Conservation (phyloP, 2,113 vertebrate species). For the Melanotaenia duboulayi region DNA sequence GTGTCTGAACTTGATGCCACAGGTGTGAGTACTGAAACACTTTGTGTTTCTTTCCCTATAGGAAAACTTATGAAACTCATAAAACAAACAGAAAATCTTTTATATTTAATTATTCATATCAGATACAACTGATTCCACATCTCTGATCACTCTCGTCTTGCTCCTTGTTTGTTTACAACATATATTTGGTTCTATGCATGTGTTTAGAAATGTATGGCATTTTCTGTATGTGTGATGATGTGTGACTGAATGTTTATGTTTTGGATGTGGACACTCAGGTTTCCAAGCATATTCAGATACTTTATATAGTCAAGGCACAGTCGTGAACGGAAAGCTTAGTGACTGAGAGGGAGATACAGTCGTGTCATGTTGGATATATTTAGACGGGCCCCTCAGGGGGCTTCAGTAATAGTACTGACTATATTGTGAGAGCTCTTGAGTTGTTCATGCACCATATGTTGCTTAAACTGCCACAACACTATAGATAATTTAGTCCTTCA, state of each 20-base stretch:
- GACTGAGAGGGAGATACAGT: slow-evolving; percentile 41
- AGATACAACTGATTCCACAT: not conserved
- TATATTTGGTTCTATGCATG: not conserved
- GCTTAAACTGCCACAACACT: not conserved
- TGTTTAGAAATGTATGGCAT: not conserved
- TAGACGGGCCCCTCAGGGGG: slow-evolving; percentile 43
- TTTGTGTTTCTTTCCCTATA: not conserved
- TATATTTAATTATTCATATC: not conserved
- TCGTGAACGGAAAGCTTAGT: slow-evolving; percentile 37
- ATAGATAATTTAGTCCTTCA: not conserved
- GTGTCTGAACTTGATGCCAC: no score
- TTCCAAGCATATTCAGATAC: slow-evolving; percentile 8
- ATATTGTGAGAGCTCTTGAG: slow-evolving; percentile 42
- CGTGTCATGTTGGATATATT: slow-evolving; percentile 68
- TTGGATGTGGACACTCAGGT: not conserved
- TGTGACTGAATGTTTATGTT: not conserved
- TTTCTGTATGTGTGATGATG: not conserved
- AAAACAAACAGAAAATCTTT: not conserved
- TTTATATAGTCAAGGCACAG: slow-evolving; percentile 7
- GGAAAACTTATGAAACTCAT: not conserved
- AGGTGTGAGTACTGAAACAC: no score
- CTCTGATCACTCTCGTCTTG: not conserved
- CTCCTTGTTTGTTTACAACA: not conserved
- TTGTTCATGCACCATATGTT: slow-evolving; percentile 13
- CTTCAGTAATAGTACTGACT: slow-evolving; percentile 45